phyloP scores from a whole-genome alignment of 2,888 invertebrate genomes.

The Nymphalis polychloros region DNA sequence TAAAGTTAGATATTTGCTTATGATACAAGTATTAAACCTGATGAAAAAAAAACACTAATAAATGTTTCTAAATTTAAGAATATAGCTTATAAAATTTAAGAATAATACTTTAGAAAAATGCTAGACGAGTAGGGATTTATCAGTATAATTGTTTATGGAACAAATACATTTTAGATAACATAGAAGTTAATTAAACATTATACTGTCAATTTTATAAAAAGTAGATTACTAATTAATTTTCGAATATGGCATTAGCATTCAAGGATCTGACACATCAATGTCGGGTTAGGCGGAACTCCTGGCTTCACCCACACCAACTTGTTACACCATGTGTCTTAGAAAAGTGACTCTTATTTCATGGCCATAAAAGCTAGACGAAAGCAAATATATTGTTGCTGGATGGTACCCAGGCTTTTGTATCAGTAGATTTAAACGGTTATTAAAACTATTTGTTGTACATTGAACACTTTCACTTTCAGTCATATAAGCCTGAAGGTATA shows the following conservation, averaged over 20 bases:
- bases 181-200: no score
- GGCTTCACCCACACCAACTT: conserved; percentile 47
- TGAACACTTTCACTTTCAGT: conserved; percentile 32
- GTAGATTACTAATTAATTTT: conserved; percentile 2
- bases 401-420: conserved; percentile 41
- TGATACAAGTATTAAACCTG: no score
- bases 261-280: conserved; percentile 60
- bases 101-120: no score
- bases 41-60: no score
- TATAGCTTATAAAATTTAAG: no score
- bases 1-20: no score
- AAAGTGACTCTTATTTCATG: conserved; percentile 38
- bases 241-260: conserved; percentile 2
- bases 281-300: conserved; percentile 62
- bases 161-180: no score
- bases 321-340: not conserved
- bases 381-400: conserved; percentile 40
- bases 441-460: conserved; percentile 44
- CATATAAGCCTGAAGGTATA: conserved; percentile 32
- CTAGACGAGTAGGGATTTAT: no score
- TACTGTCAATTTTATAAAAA: not conserved
- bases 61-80: no score
- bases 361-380: conserved; percentile 32
- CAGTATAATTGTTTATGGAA: no score
- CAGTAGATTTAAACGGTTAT: conserved; percentile 33